Conservation (phyloP, 1,140 invertebrate species). For the Argopecten irradians region DNA sequence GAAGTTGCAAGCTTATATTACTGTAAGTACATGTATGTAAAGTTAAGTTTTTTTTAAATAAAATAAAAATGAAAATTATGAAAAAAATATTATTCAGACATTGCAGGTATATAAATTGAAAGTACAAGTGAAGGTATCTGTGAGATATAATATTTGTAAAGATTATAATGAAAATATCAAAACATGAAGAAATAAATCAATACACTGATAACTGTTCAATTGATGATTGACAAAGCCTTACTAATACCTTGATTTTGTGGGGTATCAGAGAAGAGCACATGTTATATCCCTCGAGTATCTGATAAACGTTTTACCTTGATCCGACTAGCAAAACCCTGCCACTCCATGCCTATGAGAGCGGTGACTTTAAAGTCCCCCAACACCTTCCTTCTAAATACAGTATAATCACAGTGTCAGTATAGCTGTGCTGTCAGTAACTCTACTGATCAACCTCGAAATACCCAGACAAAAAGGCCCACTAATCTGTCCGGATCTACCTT, state of each 20-base stretch:
- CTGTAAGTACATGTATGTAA: too few relatives aligned
- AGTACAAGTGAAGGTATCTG: too few relatives aligned
- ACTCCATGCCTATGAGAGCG: neutral
- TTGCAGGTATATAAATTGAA: too few relatives aligned
- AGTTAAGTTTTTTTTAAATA: too few relatives aligned
- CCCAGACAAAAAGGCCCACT: neutral
- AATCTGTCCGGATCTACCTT: neutral
- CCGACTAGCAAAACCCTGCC: neutral
- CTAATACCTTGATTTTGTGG: neutral
- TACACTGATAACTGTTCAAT: neutral
- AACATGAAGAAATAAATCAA: neutral
- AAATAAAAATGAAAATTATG: too few relatives aligned
- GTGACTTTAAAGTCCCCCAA: neutral
- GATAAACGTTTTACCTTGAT: conserved; percentile 1
- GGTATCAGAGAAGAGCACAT: neutral
- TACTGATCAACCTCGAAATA: neutral
- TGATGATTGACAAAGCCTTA: neutral
- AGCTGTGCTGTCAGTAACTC: neutral
- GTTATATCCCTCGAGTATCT: neutral
- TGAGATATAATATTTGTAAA: neutral
- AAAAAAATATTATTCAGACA: too few relatives aligned
- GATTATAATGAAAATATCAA: neutral
- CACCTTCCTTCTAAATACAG: neutral
- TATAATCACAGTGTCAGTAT: neutral
- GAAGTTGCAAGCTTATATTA: too few relatives aligned